A percentile compares a stretch with the other conserved stretches of the same genome.
Conservation (phyloP, 2,888 invertebrate species). For the Adineta ricciae region DNA sequence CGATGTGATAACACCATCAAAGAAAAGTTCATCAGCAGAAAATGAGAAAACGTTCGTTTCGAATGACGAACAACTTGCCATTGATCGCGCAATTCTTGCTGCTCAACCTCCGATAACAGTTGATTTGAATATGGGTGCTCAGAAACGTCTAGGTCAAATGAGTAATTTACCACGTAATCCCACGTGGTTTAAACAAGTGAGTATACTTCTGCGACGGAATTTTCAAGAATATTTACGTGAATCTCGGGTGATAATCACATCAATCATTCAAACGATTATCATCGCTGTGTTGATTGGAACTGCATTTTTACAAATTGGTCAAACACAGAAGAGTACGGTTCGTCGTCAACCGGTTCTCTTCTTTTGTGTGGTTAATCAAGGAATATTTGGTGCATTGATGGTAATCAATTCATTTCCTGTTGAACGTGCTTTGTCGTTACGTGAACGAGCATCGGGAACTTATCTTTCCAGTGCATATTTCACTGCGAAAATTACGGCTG, state of each 20-base stretch:
- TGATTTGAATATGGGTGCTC: background rate
- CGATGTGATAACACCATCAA: background rate
- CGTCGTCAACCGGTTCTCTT: background rate
- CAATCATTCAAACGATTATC: background rate
- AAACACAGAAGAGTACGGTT: background rate
- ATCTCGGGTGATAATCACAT: background rate
- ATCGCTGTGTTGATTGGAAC: background rate
- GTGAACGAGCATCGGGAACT: background rate
- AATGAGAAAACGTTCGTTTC: background rate
- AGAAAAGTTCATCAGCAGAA: background rate
- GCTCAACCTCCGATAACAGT: background rate
- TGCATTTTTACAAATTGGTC: background rate
- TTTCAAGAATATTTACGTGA: background rate
- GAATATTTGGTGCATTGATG: background rate
- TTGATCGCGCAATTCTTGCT: background rate
- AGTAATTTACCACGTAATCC: background rate
- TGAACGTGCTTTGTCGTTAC: background rate
- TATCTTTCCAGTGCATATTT: background rate
- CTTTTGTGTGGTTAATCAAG: background rate
- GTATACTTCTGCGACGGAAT: background rate
- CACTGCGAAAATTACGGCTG: background rate
- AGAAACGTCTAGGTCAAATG: background rate
- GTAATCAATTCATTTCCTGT: background rate
- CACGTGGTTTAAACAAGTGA: background rate
- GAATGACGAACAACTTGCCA: background rate